These are phyloP conservation scores for Zaprionus tsacasi DNA, from an alignment of 1,140 invertebrate genomes.

Conservation along the genomic window DNA sequence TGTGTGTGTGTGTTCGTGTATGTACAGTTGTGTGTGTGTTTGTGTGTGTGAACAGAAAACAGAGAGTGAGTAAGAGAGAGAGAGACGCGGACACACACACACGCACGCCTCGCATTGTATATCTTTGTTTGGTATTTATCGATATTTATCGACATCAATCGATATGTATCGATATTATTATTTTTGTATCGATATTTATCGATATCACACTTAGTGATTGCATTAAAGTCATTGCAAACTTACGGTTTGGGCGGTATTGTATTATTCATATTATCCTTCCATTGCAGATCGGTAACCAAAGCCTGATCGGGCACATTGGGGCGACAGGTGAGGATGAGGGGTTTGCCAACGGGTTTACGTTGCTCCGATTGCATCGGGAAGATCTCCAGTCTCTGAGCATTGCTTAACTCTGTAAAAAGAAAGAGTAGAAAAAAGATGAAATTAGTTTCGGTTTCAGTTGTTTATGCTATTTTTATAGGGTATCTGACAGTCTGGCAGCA, in stretches of 20 bases:
- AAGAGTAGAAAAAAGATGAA: not conserved
- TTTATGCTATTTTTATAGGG: not conserved
- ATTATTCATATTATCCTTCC: conserved; percentile 88
- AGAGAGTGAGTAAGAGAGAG: conserved; percentile 5
- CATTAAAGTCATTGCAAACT: conserved; percentile 64
- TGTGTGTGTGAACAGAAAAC: conserved; percentile 20
- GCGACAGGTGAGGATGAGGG: conserved; percentile 89
- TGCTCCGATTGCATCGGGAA: conserved; percentile 87
- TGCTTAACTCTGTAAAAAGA: conserved; percentile 65
- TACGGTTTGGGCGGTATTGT: conserved; percentile 88
- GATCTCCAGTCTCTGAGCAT: conserved; percentile 86
- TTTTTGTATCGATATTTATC: not conserved
- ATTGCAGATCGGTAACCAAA: conserved; percentile 88
- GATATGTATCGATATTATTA: not conserved
- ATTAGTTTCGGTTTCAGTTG: not conserved
- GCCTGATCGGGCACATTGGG: conserved; percentile 86
- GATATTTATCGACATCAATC: not conserved
- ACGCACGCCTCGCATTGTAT: not conserved
- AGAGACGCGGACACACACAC: conserved; percentile 8
- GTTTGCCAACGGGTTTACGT: conserved; percentile 88
- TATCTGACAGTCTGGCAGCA: not conserved
- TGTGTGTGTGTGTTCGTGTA: conserved; percentile 38
- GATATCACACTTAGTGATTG: not conserved
- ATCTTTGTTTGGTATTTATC: not conserved
- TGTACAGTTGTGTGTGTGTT: conserved; percentile 22